These are phyloP conservation scores for Selenia dentaria DNA, from an alignment of 2,888 invertebrate genomes.

Conservation along the genomic window DNA sequence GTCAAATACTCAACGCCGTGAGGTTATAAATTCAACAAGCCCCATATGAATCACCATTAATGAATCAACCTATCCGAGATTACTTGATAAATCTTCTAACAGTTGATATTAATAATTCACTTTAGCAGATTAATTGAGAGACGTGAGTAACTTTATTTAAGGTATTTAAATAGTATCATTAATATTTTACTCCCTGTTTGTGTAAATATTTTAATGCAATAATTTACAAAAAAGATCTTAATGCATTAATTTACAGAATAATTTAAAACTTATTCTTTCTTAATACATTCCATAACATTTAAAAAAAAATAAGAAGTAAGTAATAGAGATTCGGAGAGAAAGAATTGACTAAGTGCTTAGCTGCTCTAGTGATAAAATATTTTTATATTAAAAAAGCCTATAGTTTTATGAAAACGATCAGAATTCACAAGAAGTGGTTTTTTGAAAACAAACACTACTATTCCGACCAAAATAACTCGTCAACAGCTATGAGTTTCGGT, in stretches of 20 bases:
- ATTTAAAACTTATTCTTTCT: too few species aligned
- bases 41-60: conserved; percentile 61
- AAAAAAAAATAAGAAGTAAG: too few species aligned
- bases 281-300: too few species aligned
- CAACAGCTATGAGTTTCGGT: conserved; percentile 33
- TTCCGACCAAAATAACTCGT: conserved; percentile 39
- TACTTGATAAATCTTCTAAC: conserved; percentile 66
- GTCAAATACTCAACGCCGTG: conserved; percentile 56
- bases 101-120: conserved; percentile 67
- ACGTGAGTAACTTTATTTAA: conserved; percentile 51
- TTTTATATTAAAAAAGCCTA: too few species aligned
- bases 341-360: too few species aligned
- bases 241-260: too few species aligned
- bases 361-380: too few species aligned
- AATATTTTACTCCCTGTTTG: too few species aligned
- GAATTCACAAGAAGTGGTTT: conserved; percentile 34
- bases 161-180: conserved; percentile 30
- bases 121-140: conserved; percentile 62
- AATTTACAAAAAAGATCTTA: conserved; percentile 23
- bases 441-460: conserved; percentile 36
- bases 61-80: conserved; percentile 67
- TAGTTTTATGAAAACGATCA: too few species aligned
- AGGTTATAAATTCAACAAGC: conserved; percentile 32
- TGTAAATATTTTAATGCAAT: conserved; percentile 21
- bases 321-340: too few species aligned